Conservation (phyloP, 2,888 invertebrate genomes). For the Periphyllus acericola region DNA sequence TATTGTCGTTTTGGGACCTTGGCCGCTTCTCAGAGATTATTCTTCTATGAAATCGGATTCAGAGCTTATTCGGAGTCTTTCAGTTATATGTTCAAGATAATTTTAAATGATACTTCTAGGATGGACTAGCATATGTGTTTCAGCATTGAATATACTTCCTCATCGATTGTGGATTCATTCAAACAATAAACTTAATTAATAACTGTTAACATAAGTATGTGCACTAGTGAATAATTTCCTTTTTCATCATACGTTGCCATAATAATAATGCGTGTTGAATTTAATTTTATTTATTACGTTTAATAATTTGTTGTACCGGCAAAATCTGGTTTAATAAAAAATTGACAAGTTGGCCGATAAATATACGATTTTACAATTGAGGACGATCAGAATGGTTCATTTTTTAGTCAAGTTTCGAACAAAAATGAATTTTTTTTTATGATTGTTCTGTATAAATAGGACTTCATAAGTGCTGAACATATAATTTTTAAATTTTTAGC, state of each 20-base stretch:
- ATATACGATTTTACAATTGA: not conserved
- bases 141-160: not conserved
- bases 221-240: not conserved
- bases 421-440: not conserved
- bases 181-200: not conserved
- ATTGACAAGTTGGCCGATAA: not conserved
- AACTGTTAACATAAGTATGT: not conserved
- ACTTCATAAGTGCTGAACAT: constrained; percentile 6
- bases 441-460: not conserved
- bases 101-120: constrained; percentile 4
- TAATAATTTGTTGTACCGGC: not conserved
- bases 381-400: not conserved
- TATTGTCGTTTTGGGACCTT: constrained; percentile 43
- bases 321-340: not conserved
- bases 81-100: constrained; percentile 18
- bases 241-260: not conserved
- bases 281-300: not conserved
- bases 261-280: not conserved
- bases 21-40: constrained; percentile 22
- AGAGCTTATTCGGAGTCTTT: constrained; percentile 32
- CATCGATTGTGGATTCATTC: not conserved
- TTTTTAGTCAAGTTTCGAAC: not conserved
- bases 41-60: constrained; percentile 49
- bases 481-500: constrained; percentile 8
- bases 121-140: not conserved